Evolutionary conservation across 2,113 vertebrate species (phyloP).

Genomic region (Takifugu flavidus): DNA sequence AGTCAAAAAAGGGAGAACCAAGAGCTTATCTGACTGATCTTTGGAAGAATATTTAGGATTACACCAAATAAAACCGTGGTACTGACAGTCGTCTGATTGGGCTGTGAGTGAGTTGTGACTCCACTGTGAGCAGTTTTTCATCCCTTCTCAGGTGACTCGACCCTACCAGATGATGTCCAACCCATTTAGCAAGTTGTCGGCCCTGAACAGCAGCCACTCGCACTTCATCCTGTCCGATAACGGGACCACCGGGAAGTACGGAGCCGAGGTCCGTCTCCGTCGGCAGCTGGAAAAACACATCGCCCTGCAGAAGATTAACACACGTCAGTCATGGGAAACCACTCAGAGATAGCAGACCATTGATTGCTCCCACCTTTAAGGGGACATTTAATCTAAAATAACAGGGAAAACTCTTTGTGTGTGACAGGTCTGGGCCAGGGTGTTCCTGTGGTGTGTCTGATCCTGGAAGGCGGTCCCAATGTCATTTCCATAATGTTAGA

Average conservation of each 20-base stretch:
- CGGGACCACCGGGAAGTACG: constrained; percentile 89
- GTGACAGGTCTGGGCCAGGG: constrained; percentile 82
- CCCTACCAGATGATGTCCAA: constrained; percentile 97
- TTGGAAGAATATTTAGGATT: no score
- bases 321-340: constrained; percentile 78
- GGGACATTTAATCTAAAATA: background rate
- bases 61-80: no score
- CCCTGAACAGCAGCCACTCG: constrained; percentile 91
- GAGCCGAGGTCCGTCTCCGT: constrained; percentile 88
- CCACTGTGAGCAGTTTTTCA: no score
- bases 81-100: no score
- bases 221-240: constrained; percentile 96
- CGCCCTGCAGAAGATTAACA: constrained; percentile 97
- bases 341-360: no score
- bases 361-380: constrained; percentile 17
- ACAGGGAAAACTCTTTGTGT: background rate
- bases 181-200: constrained; percentile 90
- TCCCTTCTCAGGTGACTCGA: constrained; percentile 79
- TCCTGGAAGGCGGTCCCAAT: constrained; percentile 94
- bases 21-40: no score
- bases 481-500: constrained; percentile 90
- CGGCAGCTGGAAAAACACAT: constrained; percentile 96
- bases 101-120: background rate
- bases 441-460: constrained; percentile 91
- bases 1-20: background rate